These are phyloP conservation scores for Procapra przewalskii DNA, from an alignment of 2,113 vertebrate species.

Conservation along the genomic window DNA sequence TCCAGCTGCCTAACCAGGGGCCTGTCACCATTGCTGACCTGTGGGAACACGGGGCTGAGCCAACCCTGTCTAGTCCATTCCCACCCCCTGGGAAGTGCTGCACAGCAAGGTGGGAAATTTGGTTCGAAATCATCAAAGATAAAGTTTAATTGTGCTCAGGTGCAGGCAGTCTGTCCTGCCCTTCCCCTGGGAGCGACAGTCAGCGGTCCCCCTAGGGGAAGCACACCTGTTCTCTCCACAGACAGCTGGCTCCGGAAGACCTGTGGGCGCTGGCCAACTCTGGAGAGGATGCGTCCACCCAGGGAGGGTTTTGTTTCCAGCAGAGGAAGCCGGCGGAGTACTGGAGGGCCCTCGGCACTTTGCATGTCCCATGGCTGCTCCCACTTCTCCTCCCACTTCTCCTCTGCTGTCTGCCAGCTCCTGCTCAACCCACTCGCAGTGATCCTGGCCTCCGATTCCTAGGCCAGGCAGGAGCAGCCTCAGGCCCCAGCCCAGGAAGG, in stretches of 20 bases:
- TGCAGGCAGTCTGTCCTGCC: background rate
- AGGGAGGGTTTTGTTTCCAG: background rate
- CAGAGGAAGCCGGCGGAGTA: rapidly evolving
- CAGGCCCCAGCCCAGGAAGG: background rate
- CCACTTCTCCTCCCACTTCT: too few relatives aligned
- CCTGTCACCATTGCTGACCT: background rate
- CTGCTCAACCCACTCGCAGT: background rate
- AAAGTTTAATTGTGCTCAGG: conserved; percentile 56
- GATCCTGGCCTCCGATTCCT: background rate
- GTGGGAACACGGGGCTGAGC: background rate
- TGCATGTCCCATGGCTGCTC: rapidly evolving
- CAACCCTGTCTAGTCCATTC: background rate
- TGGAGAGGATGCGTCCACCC: rapidly evolving
- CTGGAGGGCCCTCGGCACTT: rapidly evolving
- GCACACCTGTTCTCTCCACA: background rate
- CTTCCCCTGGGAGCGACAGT: rapidly evolving
- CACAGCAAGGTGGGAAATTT: background rate
- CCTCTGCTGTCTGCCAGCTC: background rate
- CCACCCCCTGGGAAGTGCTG: background rate
- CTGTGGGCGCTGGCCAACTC: rapidly evolving
- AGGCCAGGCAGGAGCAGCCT: background rate
- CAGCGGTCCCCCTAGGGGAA: background rate
- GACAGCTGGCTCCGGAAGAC: background rate
- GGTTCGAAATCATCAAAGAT: conserved; percentile 1
- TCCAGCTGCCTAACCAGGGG: background rate